Evolutionary conservation across 2,888 invertebrate species (phyloP).

Genomic region (Periphyllus acericola): DNA sequence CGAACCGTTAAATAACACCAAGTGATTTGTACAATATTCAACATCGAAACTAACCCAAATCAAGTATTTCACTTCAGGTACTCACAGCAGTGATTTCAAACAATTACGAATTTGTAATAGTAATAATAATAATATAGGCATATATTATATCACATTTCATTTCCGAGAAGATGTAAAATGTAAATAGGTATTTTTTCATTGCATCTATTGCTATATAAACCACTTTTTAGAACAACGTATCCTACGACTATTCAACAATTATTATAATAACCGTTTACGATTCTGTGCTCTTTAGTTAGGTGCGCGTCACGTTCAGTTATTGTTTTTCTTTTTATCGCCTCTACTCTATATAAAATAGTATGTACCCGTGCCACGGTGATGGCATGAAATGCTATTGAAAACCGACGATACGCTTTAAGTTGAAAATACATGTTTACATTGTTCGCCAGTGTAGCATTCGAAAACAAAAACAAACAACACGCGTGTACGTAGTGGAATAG

Average conservation of each 20-base stretch:
- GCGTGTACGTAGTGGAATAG: not conserved
- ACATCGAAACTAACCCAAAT: not conserved
- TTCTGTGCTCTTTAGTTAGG: slow-evolving; percentile 6
- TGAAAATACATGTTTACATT: slow-evolving; percentile 6
- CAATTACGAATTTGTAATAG: not conserved
- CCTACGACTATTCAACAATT: not conserved
- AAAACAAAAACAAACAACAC: not conserved
- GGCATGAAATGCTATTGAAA: not conserved
- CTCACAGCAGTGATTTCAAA: not conserved
- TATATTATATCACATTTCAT: not conserved
- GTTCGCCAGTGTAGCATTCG: not conserved
- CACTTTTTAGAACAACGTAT: not conserved
- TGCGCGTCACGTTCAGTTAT: slow-evolving; percentile 29
- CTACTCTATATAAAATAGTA: not conserved
- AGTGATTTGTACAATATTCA: slow-evolving; percentile 12
- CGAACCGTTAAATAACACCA: not conserved
- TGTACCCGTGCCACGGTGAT: not conserved
- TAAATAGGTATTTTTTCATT: not conserved
- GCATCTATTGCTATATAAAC: not conserved
- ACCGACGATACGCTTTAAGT: slow-evolving; percentile 7
- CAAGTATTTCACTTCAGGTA: too few species aligned
- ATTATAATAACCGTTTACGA: slow-evolving; percentile 22
- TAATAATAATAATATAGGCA: not conserved
- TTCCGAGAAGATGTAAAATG: not conserved
- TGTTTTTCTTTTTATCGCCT: slow-evolving; percentile 6